Evolutionary conservation across 2,888 invertebrate genomes (phyloP).

Genomic region (Chydorus sphaericus): DNA sequence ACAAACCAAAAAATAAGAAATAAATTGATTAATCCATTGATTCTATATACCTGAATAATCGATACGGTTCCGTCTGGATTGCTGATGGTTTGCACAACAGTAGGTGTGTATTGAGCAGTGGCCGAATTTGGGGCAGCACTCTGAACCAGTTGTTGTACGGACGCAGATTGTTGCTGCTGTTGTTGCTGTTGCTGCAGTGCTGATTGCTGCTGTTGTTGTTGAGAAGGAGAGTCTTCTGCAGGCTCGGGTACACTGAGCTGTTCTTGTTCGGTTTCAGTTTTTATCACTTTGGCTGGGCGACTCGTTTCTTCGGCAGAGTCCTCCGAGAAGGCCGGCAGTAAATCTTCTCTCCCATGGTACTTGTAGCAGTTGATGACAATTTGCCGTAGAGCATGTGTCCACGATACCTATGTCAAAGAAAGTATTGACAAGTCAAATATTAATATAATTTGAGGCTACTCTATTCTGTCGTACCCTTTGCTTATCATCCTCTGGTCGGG

Average conservation of each 20-base stretch:
- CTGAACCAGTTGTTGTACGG: constrained; percentile 24
- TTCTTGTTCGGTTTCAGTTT: constrained; percentile 13
- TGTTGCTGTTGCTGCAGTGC: constrained; percentile 6
- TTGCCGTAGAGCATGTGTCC: constrained; percentile 92
- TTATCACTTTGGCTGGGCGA: constrained; percentile 28
- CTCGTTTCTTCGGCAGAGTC: constrained; percentile 50
- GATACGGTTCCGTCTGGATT: constrained; percentile 94
- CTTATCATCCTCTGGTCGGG: constrained; percentile 87
- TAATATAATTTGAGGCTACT: not conserved
- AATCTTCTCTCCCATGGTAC: constrained; percentile 89
- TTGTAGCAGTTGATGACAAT: constrained; percentile 97
- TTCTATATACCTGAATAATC: constrained; percentile 77
- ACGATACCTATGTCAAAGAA: constrained; percentile 58
- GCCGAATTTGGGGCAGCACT: constrained; percentile 29
- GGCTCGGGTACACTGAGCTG: not conserved
- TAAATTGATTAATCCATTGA: constrained; percentile 76
- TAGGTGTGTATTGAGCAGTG: constrained; percentile 48
- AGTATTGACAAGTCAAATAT: not conserved
- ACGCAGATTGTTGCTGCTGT: constrained; percentile 7
- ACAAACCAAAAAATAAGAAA: not conserved
- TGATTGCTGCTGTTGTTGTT: constrained; percentile 2
- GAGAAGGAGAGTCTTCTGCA: not conserved
- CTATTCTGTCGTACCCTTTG: constrained; percentile 54
- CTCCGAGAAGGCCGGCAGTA: constrained; percentile 84
- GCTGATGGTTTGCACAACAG: constrained; percentile 86